Percentiles rank a stretch among this genome's conserved stretches.
Evolutionary conservation across 2,888 invertebrate genomes (phyloP).

Genomic region (Germaria angustata): DNA sequence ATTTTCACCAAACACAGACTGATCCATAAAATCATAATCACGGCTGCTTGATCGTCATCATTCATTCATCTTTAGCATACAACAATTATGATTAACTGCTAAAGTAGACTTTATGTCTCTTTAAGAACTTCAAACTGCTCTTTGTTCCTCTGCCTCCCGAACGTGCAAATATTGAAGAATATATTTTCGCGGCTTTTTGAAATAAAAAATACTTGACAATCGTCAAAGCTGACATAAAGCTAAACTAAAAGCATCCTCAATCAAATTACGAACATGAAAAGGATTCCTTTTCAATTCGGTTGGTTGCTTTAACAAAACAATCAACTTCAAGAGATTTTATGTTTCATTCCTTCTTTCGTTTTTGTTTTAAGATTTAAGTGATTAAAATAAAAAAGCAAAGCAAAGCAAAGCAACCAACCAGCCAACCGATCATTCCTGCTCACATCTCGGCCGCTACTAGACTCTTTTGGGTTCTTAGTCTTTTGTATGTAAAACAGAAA

Average conservation of each 20-base stretch:
- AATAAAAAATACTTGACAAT: slow-evolving; percentile 53
- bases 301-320: slow-evolving; percentile 21
- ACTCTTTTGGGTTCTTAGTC: slow-evolving; percentile 25
- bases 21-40: slow-evolving; percentile 34
- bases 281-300: slow-evolving; percentile 29
- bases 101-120: slow-evolving; percentile 67
- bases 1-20: slow-evolving; percentile 29
- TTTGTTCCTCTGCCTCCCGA: not conserved
- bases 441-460: slow-evolving; percentile 28
- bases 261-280: slow-evolving; percentile 52
- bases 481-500: slow-evolving; percentile 44
- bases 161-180: not conserved
- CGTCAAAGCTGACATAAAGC: slow-evolving; percentile 65
- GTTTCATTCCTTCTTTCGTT: not conserved
- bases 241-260: slow-evolving; percentile 64
- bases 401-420: not conserved
- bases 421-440: slow-evolving; percentile 2
- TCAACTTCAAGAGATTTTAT: slow-evolving; percentile 38
- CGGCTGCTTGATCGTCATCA: slow-evolving; percentile 14
- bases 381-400: slow-evolving; percentile 35
- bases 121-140: slow-evolving; percentile 17
- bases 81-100: slow-evolving; percentile 61
- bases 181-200: slow-evolving; percentile 46
- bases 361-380: slow-evolving; percentile 51
- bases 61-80: slow-evolving; percentile 28